Evolutionary conservation across 2,797 vertebrate genomes (phyloP), one percentile per base, ranked within the genome.

Genomic region (Acanthis flammea): DNA sequence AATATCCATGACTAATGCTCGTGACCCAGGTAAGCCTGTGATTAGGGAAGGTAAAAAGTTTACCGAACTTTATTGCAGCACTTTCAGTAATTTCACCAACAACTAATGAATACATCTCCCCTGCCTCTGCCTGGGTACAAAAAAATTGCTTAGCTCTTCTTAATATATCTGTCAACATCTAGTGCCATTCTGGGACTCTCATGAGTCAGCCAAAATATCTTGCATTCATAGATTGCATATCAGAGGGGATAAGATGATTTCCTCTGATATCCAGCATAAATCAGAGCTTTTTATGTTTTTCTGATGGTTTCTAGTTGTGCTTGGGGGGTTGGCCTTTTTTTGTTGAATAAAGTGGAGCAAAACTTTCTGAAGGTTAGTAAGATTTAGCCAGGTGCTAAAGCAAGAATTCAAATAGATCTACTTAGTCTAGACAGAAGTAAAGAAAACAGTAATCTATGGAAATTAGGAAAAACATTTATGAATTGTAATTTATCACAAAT

Each of bases 1-100:
- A 93, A 96, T 93, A 94, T 54, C 94, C 84, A 89, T 91, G 88
- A 85, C 93, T 95, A 95, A 95, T 50, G 44, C 63, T n/a, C 71
- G 89, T 95, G 88, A 96, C 90, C 74, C 86, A 97, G 95, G 94
- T 96, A 91, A 87, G 75, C n/a, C 74, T 1, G 3, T 60, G 71
- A 70, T 94, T 93, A 82, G 35, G 67, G 65, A 82, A 95, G 84
- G 83, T 93, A 96, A 95, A 94, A 95, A 96, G 84, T 96, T 95
- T 94, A 90, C 74, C 75, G 41, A 94, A 92, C 62, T 95, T 96
- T 82, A 87, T 18, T 61, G 42, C 28, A 44, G 22, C 5, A 1
- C 61, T 91, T 86, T 37, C 35, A 37, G 50, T 65, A 61, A 91
- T 71, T 87, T 77, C 54, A 74, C 62, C 92, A 74, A n/a, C 62